These are phyloP conservation scores for Eulemur albifrons DNA, from an alignment of 2,797 vertebrate genomes.

Conservation along the genomic window DNA sequence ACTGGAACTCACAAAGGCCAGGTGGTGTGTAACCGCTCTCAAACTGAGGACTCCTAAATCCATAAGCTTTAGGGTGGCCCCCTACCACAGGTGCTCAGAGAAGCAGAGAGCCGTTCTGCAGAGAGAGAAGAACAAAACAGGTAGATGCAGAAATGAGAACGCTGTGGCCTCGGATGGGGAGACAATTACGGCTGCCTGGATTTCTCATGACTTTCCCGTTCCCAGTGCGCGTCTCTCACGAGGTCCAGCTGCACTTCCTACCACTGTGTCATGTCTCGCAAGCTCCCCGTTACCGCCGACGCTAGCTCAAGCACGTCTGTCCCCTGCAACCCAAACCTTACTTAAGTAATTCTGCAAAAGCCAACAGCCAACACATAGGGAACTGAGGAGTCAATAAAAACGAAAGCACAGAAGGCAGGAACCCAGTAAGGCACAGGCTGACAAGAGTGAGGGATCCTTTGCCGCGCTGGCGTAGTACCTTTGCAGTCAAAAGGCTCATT, in stretches of 20 bases:
- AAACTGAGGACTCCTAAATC: background rate
- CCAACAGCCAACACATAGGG: background rate
- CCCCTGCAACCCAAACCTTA: background rate
- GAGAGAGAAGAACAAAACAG: background rate
- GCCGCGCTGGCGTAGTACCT: rapidly evolving
- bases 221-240: background rate
- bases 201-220: background rate
- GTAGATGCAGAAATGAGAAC: background rate
- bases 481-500: rapidly evolving
- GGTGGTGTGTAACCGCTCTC: background rate
- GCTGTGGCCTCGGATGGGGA: background rate
- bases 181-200: background rate
- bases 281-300: background rate
- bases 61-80: background rate
- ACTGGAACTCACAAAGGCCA: background rate
- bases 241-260: background rate
- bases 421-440: too few relatives aligned
- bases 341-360: background rate
- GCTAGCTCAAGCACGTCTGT: background rate
- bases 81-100: background rate
- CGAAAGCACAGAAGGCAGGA: background rate
- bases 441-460: background rate
- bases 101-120: background rate
- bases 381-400: background rate
- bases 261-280: background rate